These are phyloP conservation scores for Rhagologus leucostigma DNA, from an alignment of 2,113 vertebrate species.

Conservation along the genomic window DNA sequence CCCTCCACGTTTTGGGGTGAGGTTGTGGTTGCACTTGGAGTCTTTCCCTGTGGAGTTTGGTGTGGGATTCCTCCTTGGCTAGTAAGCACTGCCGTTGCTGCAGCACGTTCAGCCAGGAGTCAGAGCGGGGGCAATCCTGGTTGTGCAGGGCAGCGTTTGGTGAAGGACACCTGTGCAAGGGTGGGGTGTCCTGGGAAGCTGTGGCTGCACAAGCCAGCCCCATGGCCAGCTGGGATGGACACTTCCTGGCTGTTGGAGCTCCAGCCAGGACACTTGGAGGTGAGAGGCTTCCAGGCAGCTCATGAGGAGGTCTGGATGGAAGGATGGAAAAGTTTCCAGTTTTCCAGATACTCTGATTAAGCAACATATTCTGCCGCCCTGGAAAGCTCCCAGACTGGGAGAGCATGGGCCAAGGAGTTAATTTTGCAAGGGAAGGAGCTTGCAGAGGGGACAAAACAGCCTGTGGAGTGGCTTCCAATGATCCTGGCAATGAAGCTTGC, in stretches of 20 bases:
- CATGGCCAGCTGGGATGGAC: background rate
- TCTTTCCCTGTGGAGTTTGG: background rate
- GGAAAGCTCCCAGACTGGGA: background rate
- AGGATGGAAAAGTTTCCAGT: background rate
- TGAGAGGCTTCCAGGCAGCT: background rate
- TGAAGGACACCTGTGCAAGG: background rate
- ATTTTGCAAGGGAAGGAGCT: background rate
- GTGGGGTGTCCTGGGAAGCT: background rate
- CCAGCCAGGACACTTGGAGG: background rate
- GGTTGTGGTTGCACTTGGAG: slow-evolving; percentile 10
- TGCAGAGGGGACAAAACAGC: background rate
- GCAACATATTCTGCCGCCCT: background rate
- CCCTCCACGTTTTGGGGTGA: background rate
- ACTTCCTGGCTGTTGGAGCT: background rate
- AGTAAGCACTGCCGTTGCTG: background rate
- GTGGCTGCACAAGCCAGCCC: background rate
- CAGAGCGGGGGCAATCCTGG: background rate
- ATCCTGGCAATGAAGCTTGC: background rate
- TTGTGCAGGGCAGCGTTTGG: background rate
- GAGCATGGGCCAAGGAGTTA: background rate
- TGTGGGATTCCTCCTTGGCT: background rate
- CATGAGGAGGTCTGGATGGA: background rate
- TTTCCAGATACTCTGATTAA: background rate
- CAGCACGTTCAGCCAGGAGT: background rate
- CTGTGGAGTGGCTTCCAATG: background rate